A percentile compares a stretch with the other conserved stretches of the same genome.
These are phyloP conservation scores for Drosophila yooni DNA, from an alignment of 2,888 invertebrate species.

Conservation along the genomic window DNA sequence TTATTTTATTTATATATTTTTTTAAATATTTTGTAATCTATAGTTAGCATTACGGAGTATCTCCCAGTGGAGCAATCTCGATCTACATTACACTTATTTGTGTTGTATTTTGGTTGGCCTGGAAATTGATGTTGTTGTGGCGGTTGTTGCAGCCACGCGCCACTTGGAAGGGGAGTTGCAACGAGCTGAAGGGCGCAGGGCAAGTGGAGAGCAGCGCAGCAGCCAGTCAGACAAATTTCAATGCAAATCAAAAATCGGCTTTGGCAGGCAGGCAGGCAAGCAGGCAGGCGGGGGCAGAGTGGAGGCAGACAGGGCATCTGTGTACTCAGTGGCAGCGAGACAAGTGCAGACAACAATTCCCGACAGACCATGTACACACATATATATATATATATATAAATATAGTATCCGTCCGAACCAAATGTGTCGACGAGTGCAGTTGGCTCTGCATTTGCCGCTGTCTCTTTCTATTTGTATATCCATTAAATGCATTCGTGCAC, in stretches of 20 bases:
- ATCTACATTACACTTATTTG: neutral
- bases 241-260: constrained; percentile 72
- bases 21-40: neutral
- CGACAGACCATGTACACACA: constrained; percentile 37
- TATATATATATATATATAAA: constrained; percentile 11
- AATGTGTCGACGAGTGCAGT: constrained; percentile 40
- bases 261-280: neutral
- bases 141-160: constrained; percentile 50
- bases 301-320: constrained; percentile 19
- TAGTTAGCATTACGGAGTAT: neutral
- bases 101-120: constrained; percentile 19
- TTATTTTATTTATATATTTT: neutral
- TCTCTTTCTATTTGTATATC: constrained; percentile 70
- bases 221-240: constrained; percentile 43
- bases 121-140: constrained; percentile 27
- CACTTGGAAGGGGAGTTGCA: constrained; percentile 22
- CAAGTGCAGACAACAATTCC: constrained; percentile 73
- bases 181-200: constrained; percentile 5
- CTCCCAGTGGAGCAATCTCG: neutral
- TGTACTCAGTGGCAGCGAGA: constrained; percentile 21
- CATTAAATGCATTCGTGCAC: constrained; percentile 77
- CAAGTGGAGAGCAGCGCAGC: constrained; percentile 14
- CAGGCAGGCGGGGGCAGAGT: neutral
- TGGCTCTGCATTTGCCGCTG: constrained; percentile 45
- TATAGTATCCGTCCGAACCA: constrained; percentile 30